A percentile compares a stretch with the other conserved stretches of the same genome.
Evolutionary conservation across 2,888 invertebrate species (phyloP).

Genomic region (Noctua janthe): DNA sequence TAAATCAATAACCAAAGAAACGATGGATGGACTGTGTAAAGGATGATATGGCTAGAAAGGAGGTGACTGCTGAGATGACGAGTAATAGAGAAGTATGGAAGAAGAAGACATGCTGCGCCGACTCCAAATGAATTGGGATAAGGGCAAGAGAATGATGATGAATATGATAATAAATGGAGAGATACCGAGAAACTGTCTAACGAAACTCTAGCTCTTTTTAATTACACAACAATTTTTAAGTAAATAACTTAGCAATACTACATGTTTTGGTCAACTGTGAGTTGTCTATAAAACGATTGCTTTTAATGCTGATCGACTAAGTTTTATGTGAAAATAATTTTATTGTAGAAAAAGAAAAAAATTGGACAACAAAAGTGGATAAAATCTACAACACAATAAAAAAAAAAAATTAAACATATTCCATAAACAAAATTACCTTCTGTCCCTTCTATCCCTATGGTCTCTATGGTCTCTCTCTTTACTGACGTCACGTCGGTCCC

Average conservation of each 20-base stretch:
- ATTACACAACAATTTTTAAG: neutral
- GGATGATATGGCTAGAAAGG: no score
- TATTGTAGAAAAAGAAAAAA: no score
- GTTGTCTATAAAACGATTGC: neutral
- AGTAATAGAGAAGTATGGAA: no score
- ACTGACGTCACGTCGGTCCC: constrained; percentile 84
- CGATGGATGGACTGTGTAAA: no score
- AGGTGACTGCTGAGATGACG: no score
- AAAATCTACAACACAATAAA: neutral
- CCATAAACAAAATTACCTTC: constrained; percentile 63
- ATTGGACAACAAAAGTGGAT: no score
- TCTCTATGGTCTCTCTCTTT: constrained; percentile 82
- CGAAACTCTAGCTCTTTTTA: neutral
- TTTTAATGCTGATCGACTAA: neutral
- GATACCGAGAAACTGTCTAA: neutral
- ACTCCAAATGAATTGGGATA: no score
- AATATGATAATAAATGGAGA: neutral
- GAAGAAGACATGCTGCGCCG: no score
- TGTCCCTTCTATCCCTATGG: constrained; percentile 77
- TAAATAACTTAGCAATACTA: no score
- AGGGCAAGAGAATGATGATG: no score
- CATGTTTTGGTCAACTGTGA: neutral
- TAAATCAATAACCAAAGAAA: no score
- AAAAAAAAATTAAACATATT: neutral
- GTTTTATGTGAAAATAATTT: neutral